Evolutionary conservation across 1,140 invertebrate species (phyloP), one percentile per base, ranked within the genome.

Genomic region (Drosophila navojoa): DNA sequence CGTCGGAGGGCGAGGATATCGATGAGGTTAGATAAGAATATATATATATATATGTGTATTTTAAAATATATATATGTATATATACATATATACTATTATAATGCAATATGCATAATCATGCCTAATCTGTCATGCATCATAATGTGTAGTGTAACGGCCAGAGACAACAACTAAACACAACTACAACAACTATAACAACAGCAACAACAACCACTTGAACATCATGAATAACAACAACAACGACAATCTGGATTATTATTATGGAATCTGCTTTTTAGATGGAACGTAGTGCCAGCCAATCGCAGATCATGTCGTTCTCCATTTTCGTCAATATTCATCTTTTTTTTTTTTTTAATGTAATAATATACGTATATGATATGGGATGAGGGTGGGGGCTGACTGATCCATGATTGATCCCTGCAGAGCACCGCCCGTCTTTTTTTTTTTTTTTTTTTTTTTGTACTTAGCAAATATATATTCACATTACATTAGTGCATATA

Each of bases 21-120:
- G 91, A 92, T 71, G 91, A 92, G 76, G 87, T 91, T 79, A 91
- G 91, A 92, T 92, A 92, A 91, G 74, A 92, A 49, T 60, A 69
- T 42, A 64, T 55, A 19, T 35, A 13, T 60, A 25, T 38, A 49
- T 69, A 73, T 50, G 19, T 52, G 44, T n/a, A 35, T 29, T 5
- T 29, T 29, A 2, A 2, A 22, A n/a, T 35, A 11, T 54, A 29
- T 44, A 47, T 73, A 73, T 50, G 16, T 52, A 29, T 10, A 16
- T 70, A 64, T 45, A 16, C 25, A 52, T 60, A 49, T 63, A 49
- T 55, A 61, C 25, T 22, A 22, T 22, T 22, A 22, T 22, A 52
- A 16, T 1, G 35, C 35, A 57, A 35, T 40, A 55, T 32, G 53
- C 35, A 42, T 50, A 52, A 45, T 35, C 35, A 38, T 69, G 57